A percentile compares a stretch with the other conserved stretches of the same genome.
phyloP scores from a whole-genome alignment of 2,888 invertebrate genomes.

The Leptinotarsa peninsularis region DNA sequence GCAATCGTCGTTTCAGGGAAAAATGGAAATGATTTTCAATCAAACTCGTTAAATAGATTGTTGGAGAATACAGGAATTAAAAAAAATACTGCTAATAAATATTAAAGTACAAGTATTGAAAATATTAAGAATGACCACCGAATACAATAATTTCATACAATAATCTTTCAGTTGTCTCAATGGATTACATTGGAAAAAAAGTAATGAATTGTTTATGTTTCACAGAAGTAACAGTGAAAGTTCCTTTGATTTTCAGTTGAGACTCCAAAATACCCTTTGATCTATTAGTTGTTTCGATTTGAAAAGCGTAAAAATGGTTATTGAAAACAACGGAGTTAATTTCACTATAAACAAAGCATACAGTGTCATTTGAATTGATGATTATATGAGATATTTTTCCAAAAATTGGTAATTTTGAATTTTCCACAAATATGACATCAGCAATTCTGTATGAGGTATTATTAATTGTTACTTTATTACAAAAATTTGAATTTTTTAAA shows the following conservation, averaged over 20 bases:
- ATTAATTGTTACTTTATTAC: slow-evolving; percentile 6
- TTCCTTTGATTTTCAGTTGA: neutral
- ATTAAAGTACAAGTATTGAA: too few species aligned
- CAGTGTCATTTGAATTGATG: neutral
- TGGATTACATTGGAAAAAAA: neutral
- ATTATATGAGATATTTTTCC: slow-evolving; percentile 12
- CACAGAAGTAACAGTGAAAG: neutral
- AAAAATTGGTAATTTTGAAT: neutral
- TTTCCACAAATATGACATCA: neutral
- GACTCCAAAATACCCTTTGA: neutral
- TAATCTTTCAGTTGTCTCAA: too few species aligned
- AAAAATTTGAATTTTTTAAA: neutral
- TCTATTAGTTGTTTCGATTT: neutral
- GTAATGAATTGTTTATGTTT: neutral
- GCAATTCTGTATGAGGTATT: neutral
- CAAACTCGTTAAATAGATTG: too few species aligned
- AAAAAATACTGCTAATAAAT: too few species aligned
- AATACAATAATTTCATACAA: too few species aligned
- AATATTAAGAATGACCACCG: too few species aligned
- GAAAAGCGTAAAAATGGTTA: slow-evolving; percentile 1
- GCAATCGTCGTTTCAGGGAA: too few species aligned
- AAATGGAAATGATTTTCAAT: too few species aligned
- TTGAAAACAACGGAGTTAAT: neutral
- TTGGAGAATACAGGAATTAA: too few species aligned
- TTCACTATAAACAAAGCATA: slow-evolving; percentile 2